Conservation (phyloP, 2,888 invertebrate species). For the Drosophila anomalata region DNA sequence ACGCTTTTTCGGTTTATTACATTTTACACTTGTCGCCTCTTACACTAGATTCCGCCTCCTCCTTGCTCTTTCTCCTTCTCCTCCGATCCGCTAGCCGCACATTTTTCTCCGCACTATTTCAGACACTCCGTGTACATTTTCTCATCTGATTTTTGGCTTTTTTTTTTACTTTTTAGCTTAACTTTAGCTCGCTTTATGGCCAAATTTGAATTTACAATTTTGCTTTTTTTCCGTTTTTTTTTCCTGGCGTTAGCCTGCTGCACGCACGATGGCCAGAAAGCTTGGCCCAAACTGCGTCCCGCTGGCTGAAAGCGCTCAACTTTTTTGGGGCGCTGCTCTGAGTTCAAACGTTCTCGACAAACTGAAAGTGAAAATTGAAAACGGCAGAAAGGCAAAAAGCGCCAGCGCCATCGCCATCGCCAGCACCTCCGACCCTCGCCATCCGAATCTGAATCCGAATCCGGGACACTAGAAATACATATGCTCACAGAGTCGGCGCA, state of each 20-base stretch:
- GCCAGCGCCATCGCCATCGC: slow-evolving; percentile 28
- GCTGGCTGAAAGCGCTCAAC: slow-evolving; percentile 24
- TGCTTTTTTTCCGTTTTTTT: slow-evolving; percentile 7
- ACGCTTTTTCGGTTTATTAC: slow-evolving; percentile 44
- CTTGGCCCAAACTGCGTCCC: slow-evolving; percentile 37
- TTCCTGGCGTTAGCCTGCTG: slow-evolving; percentile 26
- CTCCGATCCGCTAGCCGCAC: slow-evolving; percentile 47
- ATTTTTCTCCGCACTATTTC: slow-evolving; percentile 42
- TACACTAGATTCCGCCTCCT: slow-evolving; percentile 53
- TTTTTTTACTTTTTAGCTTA: slow-evolving; percentile 32
- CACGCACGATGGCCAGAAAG: slow-evolving; percentile 57
- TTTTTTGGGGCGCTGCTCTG: slow-evolving; percentile 46
- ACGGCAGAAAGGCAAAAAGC: slow-evolving; percentile 43
- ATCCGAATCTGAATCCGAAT: slow-evolving; percentile 68
- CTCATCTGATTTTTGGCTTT: slow-evolving; percentile 36
- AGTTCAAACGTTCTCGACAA: slow-evolving; percentile 78
- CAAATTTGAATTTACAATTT: slow-evolving; percentile 16
- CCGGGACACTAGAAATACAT: slow-evolving; percentile 37
- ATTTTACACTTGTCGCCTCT: slow-evolving; percentile 54
- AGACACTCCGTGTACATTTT: slow-evolving; percentile 45
- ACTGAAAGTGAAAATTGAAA: slow-evolving; percentile 72
- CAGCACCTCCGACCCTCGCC: slow-evolving; percentile 39
- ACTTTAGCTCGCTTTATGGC: slow-evolving; percentile 4
- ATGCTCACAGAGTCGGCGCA: slow-evolving; percentile 59
- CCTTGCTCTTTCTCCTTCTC: slow-evolving; percentile 16